Evolutionary conservation across 2,888 invertebrate genomes (phyloP), one percentile per base, ranked within the genome.

Genomic region (Labia minor): DNA sequence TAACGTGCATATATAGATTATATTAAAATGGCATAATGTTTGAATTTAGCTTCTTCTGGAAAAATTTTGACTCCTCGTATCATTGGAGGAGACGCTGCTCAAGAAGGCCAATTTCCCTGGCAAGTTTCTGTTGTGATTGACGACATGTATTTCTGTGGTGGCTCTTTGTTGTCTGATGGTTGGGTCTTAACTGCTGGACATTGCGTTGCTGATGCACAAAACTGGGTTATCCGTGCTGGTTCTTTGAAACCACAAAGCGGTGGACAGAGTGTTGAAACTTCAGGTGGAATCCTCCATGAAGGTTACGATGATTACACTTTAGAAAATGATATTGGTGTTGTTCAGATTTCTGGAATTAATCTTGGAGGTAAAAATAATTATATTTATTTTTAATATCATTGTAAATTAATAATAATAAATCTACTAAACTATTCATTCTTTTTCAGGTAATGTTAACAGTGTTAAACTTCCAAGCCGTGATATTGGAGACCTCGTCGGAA

Each of bases 141-240:
- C 64, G 16, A 37, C 19, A n/a, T 1, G 2, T 64, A 14, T n/a
- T 64, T 67, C 37, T 67, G 67, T 61, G 37, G 64, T 1, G 67
- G 67, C 8, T 33, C 67, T 19, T 37, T 67, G n/a, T 26, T 67
- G 4, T 37, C 37, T 1, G 11, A 26, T 1, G n/a, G 33, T 16
- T 67, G 67, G 67, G 67, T 67, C 33, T 19, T 67, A 1, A 67
- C 67, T 6, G 62, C 67, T 3, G 67, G 63, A 1, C 62, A 64
- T 4, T 67, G 67, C 63, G 49, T 49, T 4, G 14, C 49, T 3
- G 16, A 49, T 49, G 14, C 49, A 3, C 3, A 14, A 10, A 14
- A n/a, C 3, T 49, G 14, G n/a, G 16, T 3, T 4, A 49, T 49
- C 16, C 49, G 49, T 49, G 49, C 49, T 49, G 49, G 49, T 3